Evolutionary conservation across 2,113 vertebrate genomes (phyloP).

Genomic region (Benitochromis conjunctus): DNA sequence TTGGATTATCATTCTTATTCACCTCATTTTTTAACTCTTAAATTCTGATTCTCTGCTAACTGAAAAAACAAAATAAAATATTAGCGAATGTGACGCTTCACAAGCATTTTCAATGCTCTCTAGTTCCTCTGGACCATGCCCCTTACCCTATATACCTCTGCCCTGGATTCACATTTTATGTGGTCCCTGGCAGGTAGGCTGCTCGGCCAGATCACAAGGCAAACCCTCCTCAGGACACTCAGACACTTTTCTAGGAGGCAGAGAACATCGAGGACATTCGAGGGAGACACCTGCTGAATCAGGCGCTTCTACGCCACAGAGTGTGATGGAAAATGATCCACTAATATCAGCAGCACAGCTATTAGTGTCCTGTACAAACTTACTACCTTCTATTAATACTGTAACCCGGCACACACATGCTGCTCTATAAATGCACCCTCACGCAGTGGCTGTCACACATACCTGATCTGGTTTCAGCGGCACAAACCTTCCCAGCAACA

Average conservation of each 20-base stretch:
- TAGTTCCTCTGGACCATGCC: neutral
- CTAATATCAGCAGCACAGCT: constrained; percentile 62
- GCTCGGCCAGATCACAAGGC: constrained; percentile 45
- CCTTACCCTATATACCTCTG: neutral
- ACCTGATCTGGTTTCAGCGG: constrained; percentile 63
- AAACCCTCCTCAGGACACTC: constrained; percentile 36
- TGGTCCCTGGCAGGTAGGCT: neutral
- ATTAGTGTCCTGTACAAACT: constrained; percentile 64
- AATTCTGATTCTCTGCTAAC: neutral
- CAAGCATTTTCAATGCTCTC: neutral
- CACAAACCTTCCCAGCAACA: constrained; percentile 62
- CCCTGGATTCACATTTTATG: neutral
- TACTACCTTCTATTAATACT: constrained; percentile 63
- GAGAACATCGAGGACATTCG: constrained; percentile 46
- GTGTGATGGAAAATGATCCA: constrained; percentile 72
- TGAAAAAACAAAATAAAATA: neutral
- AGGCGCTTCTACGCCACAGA: constrained; percentile 69
- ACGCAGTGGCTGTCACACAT: constrained; percentile 63
- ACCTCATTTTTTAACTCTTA: neutral
- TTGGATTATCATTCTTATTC: neutral
- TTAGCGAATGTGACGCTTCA: neutral
- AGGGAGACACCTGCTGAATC: constrained; percentile 71
- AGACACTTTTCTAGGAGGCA: constrained; percentile 1
- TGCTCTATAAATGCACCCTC: constrained; percentile 68
- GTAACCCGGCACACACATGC: constrained; percentile 48